Evolutionary conservation across 2,113 vertebrate species (phyloP).

Genomic region (Osmerus eperlanus): DNA sequence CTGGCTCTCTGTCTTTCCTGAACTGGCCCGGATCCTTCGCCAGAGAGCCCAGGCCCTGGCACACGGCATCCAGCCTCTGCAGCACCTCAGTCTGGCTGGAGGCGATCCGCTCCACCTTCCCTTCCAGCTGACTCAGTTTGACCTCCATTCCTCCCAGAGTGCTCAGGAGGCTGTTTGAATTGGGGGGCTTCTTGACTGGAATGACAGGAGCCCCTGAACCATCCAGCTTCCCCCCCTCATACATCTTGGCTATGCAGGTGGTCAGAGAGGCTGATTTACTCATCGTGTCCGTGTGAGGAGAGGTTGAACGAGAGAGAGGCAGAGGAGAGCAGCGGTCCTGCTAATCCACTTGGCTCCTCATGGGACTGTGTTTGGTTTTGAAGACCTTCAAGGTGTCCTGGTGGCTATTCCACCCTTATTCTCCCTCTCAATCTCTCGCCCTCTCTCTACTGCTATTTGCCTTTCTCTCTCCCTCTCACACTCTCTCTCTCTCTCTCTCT

Average conservation of each 20-base stretch:
- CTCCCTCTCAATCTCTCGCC: background rate
- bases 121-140: conserved; percentile 73
- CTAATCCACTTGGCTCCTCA: conserved; percentile 21
- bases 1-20: conserved; percentile 27
- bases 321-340: background rate
- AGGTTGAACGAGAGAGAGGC: background rate
- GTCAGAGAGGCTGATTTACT: conserved; percentile 45
- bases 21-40: conserved; percentile 67
- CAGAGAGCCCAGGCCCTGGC: conserved; percentile 67
- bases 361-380: conserved; percentile 31
- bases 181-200: conserved; percentile 42
- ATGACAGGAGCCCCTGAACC: conserved; percentile 37
- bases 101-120: conserved; percentile 77
- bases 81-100: conserved; percentile 74
- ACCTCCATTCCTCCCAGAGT: conserved; percentile 70
- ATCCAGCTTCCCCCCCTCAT: conserved; percentile 57
- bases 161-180: conserved; percentile 39
- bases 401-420: background rate
- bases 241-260: conserved; percentile 72
- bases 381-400: conserved; percentile 6
- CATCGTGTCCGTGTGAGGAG: conserved; percentile 38
- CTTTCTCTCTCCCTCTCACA: background rate
- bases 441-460: background rate
- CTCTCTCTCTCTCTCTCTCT: background rate
- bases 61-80: conserved; percentile 71